These are phyloP conservation scores for Enteromius thamalakanensis DNA, from an alignment of 2,797 vertebrate species.

Conservation along the genomic window DNA sequence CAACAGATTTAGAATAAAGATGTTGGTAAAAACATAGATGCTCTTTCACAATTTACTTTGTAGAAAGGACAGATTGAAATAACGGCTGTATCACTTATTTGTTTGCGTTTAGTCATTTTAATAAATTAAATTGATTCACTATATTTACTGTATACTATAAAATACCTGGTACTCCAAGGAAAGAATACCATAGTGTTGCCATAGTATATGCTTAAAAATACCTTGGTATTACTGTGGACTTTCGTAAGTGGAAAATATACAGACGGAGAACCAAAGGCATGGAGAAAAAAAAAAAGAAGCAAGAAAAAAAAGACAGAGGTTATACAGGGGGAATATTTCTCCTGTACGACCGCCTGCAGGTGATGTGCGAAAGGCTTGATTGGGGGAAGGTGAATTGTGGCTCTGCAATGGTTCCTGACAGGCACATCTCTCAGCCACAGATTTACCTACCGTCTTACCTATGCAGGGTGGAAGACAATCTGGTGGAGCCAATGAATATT, in stretches of 20 bases:
- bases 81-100: not conserved
- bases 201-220: not conserved
- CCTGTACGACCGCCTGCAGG: constrained; percentile 44
- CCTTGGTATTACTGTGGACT: not conserved
- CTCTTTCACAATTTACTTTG: not conserved
- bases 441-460: constrained; percentile 70
- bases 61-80: not conserved
- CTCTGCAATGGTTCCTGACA: constrained; percentile 75
- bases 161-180: not conserved
- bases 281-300: not conserved
- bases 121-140: not conserved
- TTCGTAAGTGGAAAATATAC: not conserved
- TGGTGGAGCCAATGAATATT: constrained; percentile 74
- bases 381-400: constrained; percentile 61
- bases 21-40: not conserved
- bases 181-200: not conserved
- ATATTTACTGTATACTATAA: not conserved
- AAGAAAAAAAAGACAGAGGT: constrained; percentile 14
- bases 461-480: constrained; percentile 66
- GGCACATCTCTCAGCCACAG: constrained; percentile 74
- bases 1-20: not conserved
- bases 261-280: not conserved
- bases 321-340: constrained; percentile 25
- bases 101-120: not conserved
- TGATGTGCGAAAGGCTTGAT: constrained; percentile 68